Percentiles rank a stretch among this genome's conserved stretches.
Evolutionary conservation across 2,888 invertebrate species (phyloP).

Genomic region (Apodemia duryi): DNA sequence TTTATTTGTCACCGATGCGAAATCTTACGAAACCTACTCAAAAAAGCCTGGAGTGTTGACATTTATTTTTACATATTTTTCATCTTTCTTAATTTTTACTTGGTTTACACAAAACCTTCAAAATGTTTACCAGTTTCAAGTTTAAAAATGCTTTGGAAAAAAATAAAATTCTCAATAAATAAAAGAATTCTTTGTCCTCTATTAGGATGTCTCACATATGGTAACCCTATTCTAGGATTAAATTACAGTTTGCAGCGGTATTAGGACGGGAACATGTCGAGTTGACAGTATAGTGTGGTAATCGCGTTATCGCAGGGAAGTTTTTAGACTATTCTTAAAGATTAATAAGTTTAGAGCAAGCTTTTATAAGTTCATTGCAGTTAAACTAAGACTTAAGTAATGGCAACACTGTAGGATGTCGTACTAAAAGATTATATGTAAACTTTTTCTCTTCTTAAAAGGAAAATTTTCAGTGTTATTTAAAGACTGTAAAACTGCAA

Average conservation of each 20-base stretch:
- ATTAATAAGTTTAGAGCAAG: constrained; percentile 6
- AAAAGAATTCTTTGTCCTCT: neutral
- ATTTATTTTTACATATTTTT: too few relatives aligned
- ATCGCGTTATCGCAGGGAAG: constrained; percentile 21
- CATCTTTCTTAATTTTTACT: too few relatives aligned
- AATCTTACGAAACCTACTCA: too few relatives aligned
- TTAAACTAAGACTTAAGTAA: neutral
- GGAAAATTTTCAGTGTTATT: too few relatives aligned
- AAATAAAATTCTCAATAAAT: neutral
- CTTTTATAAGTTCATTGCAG: neutral
- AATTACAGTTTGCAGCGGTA: constrained; percentile 46
- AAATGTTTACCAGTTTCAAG: too few relatives aligned
- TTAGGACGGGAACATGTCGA: constrained; percentile 32
- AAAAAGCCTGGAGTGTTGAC: too few relatives aligned
- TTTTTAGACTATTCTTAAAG: constrained; percentile 8
- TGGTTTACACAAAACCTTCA: too few relatives aligned
- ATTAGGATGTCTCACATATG: neutral
- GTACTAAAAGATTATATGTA: neutral
- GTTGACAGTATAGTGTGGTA: constrained; percentile 34
- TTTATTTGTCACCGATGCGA: too few relatives aligned
- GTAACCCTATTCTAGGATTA: constrained; percentile 42
- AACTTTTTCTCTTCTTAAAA: too few relatives aligned
- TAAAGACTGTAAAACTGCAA: too few relatives aligned
- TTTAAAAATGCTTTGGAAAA: too few relatives aligned
- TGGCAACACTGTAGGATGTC: neutral